These are phyloP conservation scores for Hipparchia semele DNA, from an alignment of 2,888 invertebrate genomes.

Conservation along the genomic window DNA sequence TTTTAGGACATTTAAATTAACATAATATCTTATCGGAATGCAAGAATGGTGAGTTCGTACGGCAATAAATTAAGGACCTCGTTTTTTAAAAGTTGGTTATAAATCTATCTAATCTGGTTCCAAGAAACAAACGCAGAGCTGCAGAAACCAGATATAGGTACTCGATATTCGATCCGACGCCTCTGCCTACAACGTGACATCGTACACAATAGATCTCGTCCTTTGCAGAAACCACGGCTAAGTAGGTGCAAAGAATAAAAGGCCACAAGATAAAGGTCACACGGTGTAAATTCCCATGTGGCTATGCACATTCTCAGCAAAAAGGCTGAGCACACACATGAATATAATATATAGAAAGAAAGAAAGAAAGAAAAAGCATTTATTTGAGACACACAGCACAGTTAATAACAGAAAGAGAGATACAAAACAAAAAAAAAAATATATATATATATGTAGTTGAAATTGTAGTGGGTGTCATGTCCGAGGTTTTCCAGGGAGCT, in stretches of 20 bases:
- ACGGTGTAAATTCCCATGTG: conserved; percentile 21
- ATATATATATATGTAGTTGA: too few species aligned
- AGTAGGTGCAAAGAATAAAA: conserved; percentile 1
- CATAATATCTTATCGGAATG: too few species aligned
- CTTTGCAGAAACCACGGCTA: conserved; percentile 1
- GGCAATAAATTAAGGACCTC: not conserved
- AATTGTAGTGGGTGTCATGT: too few species aligned
- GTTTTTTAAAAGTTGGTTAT: not conserved
- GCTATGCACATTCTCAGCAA: conserved; percentile 27
- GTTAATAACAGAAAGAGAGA: too few species aligned
- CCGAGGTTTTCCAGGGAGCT: too few species aligned
- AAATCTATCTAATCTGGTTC: conserved; percentile 7
- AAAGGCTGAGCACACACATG: conserved; percentile 1
- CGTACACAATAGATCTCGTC: conserved; percentile 1
- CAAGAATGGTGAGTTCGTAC: not conserved
- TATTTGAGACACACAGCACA: too few species aligned
- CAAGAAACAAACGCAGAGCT: conserved; percentile 32
- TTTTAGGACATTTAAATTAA: too few species aligned
- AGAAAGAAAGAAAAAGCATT: too few species aligned
- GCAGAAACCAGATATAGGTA: conserved; percentile 22
- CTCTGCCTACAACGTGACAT: conserved; percentile 10
- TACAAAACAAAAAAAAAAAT: too few species aligned
- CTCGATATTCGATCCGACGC: conserved; percentile 13
- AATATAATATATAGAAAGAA: not conserved
- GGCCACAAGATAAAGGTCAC: conserved; percentile 16